Base-by-base conservation (phyloP, 2,797 vertebrate species). In the Chaenodraco wilsoni region DNA sequence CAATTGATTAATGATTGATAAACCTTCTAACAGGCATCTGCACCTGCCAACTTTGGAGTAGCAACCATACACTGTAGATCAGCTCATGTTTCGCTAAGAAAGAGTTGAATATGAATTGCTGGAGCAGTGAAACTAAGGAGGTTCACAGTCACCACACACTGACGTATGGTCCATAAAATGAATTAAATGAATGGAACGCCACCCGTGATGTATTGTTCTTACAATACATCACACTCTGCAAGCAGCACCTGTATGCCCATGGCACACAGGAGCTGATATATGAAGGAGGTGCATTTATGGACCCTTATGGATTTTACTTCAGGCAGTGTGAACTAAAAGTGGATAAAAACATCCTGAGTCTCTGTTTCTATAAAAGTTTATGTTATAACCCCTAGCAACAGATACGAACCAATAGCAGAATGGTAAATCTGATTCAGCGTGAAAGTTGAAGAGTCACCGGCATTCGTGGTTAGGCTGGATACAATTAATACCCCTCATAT, bases 381-480 rank as follows among this genome's bases (percentile, higher is more conserved):
- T 33, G 5, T 27, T 45, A 67, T 65, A 55, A 58, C 65, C 62
- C 17, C 50, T 37, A 27, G 70, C 71, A 79, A 79, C 62, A 79
- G 13, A 61, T 23, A 41, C 4, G 9, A 46, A 63, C n/a, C 45
- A 43, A 27, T 27, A 48, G 54, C 40, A n/a, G 21, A 21, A 40
- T 17, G 15, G 33, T 4, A 7, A 19, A 62, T 67, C 2, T 62
- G 48, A 74, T 5, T 17, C 16, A 45, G 31, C 23, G 49, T 48
- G 17, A 23, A 2, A n/a, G 11, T 3, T 41, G 12, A 21, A 41
- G 19, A 63, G 41, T 44, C 31, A 44, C 1, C 14, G 50, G 17
- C 40, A 27, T 48, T 45, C 10, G 33, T 11, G 6, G 4, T 16
- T 11, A 33, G 11, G 56, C 9, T 48, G 33, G 19, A 64, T 41